These are phyloP conservation scores for Tenthredo amoena DNA, from an alignment of 2,888 invertebrate species.

Conservation along the genomic window DNA sequence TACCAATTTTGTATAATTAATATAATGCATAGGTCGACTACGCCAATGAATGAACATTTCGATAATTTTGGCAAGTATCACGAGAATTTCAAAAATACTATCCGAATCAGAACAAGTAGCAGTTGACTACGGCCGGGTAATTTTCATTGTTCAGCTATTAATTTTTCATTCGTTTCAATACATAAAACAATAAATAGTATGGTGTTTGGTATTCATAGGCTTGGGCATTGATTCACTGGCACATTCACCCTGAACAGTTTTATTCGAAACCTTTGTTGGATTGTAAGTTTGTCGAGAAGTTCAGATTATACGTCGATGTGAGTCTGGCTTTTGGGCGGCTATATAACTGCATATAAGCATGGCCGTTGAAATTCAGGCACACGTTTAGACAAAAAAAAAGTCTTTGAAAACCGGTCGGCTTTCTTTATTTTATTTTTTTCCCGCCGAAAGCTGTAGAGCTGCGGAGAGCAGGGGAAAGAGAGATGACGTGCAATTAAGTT, in stretches of 20 bases:
- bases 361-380: not conserved
- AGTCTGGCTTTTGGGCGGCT: not conserved
- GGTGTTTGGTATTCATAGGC: too few relatives aligned
- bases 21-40: too few relatives aligned
- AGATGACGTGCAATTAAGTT: not conserved
- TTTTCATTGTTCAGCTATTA: too few relatives aligned
- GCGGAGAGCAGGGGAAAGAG: not conserved
- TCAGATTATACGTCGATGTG: not conserved
- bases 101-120: too few relatives aligned
- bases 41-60: too few relatives aligned
- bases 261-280: not conserved
- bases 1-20: too few relatives aligned
- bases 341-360: not conserved
- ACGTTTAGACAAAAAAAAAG: not conserved
- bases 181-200: too few relatives aligned
- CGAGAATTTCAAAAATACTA: too few relatives aligned
- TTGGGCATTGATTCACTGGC: not conserved
- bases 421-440: conserved; percentile 9
- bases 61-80: too few relatives aligned
- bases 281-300: not conserved
- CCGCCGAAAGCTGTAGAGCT: not conserved
- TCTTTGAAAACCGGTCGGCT: conserved; percentile 43
- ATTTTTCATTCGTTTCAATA: too few relatives aligned
- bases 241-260: not conserved
- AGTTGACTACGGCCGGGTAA: too few relatives aligned